phyloP scores from a whole-genome alignment of 2,113 vertebrate species.

The Tetraodon nigroviridis region DNA sequence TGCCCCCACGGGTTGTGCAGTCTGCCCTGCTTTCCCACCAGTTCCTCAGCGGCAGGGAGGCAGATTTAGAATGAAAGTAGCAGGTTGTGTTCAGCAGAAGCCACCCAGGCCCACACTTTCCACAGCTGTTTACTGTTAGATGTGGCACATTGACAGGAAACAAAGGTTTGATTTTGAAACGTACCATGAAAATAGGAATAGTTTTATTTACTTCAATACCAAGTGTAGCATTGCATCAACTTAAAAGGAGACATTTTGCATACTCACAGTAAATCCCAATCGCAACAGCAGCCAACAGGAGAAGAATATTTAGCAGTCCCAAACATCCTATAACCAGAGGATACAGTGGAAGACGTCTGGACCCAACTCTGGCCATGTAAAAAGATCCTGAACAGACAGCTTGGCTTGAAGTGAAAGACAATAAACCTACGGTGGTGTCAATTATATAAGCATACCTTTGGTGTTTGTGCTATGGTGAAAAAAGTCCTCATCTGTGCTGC shows the following conservation, averaged over 20 bases:
- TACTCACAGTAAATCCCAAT: slow-evolving; percentile 43
- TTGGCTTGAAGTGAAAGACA: not conserved
- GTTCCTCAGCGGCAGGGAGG: not conserved
- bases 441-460: slow-evolving; percentile 4
- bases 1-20: slow-evolving; percentile 18
- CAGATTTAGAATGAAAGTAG: slow-evolving; percentile 22
- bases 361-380: slow-evolving; percentile 20
- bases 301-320: slow-evolving; percentile 28
- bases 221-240: no score
- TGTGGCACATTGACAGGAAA: not conserved
- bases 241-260: no score
- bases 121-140: slow-evolving; percentile 22
- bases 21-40: slow-evolving; percentile 18
- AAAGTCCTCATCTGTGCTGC: not conserved
- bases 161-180: not conserved
- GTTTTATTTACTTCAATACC: no score
- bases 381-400: slow-evolving; percentile 34
- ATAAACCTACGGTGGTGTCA: not conserved
- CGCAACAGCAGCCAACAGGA: slow-evolving; percentile 26
- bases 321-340: slow-evolving; percentile 10
- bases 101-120: slow-evolving; percentile 19
- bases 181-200: not conserved
- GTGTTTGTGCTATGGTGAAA: not conserved
- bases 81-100: slow-evolving; percentile 3
- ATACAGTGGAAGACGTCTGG: slow-evolving; percentile 31